A percentile compares a stretch with the other conserved stretches of the same genome.
phyloP scores from a whole-genome alignment of 2,113 vertebrate genomes.

The Callionymus lyra region DNA sequence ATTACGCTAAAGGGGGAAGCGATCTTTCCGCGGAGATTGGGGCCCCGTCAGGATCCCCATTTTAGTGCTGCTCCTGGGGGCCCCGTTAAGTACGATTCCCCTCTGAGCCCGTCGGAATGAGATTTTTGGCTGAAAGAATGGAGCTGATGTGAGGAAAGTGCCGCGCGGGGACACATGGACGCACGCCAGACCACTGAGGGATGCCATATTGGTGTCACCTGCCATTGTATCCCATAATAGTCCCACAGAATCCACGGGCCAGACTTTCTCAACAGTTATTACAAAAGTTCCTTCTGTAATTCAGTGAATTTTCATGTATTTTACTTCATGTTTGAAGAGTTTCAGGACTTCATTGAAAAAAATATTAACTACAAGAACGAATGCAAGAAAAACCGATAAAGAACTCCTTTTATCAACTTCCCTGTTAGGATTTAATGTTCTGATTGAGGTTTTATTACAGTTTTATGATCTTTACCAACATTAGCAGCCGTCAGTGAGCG shows the following conservation, averaged over 20 bases:
- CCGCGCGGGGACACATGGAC: constrained; percentile 39
- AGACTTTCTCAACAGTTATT: too few species aligned
- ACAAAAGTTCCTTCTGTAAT: too few species aligned
- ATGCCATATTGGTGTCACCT: constrained; percentile 47
- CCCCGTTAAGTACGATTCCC: constrained; percentile 39
- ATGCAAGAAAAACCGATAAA: too few species aligned
- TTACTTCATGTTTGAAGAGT: too few species aligned
- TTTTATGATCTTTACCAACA: too few species aligned
- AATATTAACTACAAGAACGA: too few species aligned
- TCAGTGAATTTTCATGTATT: too few species aligned
- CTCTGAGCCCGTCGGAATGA: constrained; percentile 29
- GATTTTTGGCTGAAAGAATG: constrained; percentile 24
- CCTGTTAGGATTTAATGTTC: too few species aligned
- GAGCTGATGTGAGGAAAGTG: constrained; percentile 34
- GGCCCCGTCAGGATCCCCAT: constrained; percentile 47
- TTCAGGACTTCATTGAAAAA: too few species aligned
- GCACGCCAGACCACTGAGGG: constrained; percentile 48
- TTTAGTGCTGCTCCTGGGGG: constrained; percentile 47
- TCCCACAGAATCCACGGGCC: not conserved
- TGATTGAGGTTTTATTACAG: too few species aligned
- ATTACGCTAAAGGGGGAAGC: constrained; percentile 39
- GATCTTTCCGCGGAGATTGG: constrained; percentile 53
- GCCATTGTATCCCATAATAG: constrained; percentile 25
- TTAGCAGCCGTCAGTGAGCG: constrained; percentile 26
- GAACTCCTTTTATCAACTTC: too few species aligned